phyloP scores from a whole-genome alignment of 1,140 invertebrate genomes.

The Drosophila littoralis region DNA sequence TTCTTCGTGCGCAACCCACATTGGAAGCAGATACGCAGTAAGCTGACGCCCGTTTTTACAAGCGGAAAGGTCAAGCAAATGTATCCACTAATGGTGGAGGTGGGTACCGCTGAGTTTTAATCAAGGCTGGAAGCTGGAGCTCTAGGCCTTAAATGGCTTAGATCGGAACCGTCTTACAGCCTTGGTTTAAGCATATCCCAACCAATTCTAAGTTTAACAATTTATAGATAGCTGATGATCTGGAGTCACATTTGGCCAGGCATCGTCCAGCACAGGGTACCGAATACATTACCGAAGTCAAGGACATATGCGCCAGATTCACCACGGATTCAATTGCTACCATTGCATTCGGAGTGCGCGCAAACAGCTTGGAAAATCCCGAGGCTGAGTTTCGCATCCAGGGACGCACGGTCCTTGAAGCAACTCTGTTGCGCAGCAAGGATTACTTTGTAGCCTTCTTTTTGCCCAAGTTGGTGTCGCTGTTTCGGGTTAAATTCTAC shows the following conservation, averaged over 20 bases:
- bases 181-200: too few species aligned
- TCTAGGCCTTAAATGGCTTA: too few species aligned
- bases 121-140: too few species aligned
- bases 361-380: slow-evolving; percentile 85
- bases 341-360: slow-evolving; percentile 86
- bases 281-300: slow-evolving; percentile 65
- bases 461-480: slow-evolving; percentile 72
- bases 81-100: slow-evolving; percentile 85
- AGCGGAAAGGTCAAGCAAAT: slow-evolving; percentile 86
- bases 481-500: slow-evolving; percentile 66
- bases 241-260: slow-evolving; percentile 48
- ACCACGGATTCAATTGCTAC: slow-evolving; percentile 87
- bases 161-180: too few species aligned
- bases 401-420: slow-evolving; percentile 55
- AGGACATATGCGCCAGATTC: slow-evolving; percentile 85
- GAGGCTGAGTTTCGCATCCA: slow-evolving; percentile 84
- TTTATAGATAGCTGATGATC: slow-evolving; percentile 57
- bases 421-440: slow-evolving; percentile 4
- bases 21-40: slow-evolving; percentile 86
- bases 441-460: slow-evolving; percentile 85
- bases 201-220: neutral
- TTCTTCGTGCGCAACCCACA: slow-evolving; percentile 70
- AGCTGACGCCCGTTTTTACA: slow-evolving; percentile 86
- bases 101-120: slow-evolving; percentile 13
- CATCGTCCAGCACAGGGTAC: slow-evolving; percentile 9